Conservation (phyloP, 1,140 invertebrate species). For the Tribolium madens region DNA sequence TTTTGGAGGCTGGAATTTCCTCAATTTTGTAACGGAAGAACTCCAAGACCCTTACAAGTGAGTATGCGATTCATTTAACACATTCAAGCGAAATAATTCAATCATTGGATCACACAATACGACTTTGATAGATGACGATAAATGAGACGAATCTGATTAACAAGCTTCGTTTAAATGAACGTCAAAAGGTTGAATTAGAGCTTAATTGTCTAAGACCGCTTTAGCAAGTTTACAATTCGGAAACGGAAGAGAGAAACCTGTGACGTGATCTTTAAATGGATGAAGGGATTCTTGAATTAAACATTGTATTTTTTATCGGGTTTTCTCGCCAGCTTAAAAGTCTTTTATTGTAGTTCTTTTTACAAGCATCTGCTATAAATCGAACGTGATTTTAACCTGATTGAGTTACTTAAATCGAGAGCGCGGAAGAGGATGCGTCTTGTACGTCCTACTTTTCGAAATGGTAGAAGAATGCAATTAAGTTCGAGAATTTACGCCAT, state of each 20-base stretch:
- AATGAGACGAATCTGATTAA: slow-evolving; percentile 6
- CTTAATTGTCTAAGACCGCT: slow-evolving; percentile 2
- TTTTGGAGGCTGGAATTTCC: slow-evolving; percentile 96
- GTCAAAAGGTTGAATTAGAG: neutral
- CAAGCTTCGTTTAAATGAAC: slow-evolving; percentile 2
- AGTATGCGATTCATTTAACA: slow-evolving; percentile 61
- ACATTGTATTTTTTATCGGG: slow-evolving; percentile 16
- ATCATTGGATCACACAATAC: neutral
- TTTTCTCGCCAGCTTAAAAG: slow-evolving; percentile 5
- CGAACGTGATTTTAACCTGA: slow-evolving; percentile 51
- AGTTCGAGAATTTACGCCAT: neutral
- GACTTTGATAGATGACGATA: neutral
- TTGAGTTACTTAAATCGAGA: slow-evolving; percentile 38
- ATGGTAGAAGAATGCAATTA: neutral
- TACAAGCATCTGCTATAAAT: slow-evolving; percentile 6
- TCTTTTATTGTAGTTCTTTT: slow-evolving; percentile 26
- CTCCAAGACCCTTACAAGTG: slow-evolving; percentile 92
- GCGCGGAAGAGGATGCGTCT: neutral
- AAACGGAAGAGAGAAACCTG: neutral
- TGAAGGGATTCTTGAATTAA: slow-evolving; percentile 47
- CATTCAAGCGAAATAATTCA: neutral
- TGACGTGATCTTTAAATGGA: slow-evolving; percentile 48
- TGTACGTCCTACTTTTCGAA: neutral
- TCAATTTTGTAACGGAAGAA: slow-evolving; percentile 96
- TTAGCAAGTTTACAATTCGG: too few relatives aligned